A percentile compares a stretch with the other conserved stretches of the same genome.
Conservation (phyloP, 2,888 invertebrate genomes). For the Agonopterix arenella region DNA sequence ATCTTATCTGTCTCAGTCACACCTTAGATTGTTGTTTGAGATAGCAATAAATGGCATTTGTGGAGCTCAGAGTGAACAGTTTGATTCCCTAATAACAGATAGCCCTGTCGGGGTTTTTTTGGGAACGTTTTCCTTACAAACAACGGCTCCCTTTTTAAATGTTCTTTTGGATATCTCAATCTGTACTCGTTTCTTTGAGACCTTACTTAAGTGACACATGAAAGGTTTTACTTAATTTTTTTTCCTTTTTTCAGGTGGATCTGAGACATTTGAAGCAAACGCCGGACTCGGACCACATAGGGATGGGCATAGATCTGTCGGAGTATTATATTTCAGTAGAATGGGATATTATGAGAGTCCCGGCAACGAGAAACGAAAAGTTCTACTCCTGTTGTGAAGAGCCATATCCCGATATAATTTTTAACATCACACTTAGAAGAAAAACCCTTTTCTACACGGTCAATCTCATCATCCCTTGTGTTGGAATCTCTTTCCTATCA, state of each 20-base stretch:
- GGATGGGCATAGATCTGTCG: constrained; percentile 93
- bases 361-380: constrained; percentile 92
- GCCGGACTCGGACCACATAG: constrained; percentile 91
- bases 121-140: constrained; percentile 16
- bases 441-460: constrained; percentile 99
- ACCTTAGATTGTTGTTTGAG: constrained; percentile 33
- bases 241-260: constrained; percentile 83
- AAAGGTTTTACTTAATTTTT: background rate
- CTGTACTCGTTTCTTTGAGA: background rate
- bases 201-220: background rate
- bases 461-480: constrained; percentile 97
- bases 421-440: constrained; percentile 95
- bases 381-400: constrained; percentile 98
- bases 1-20: constrained; percentile 27
- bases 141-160: constrained; percentile 9
- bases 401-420: constrained; percentile 98
- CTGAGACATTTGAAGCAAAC: constrained; percentile 91
- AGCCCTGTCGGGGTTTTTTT: constrained; percentile 27
- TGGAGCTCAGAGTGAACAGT: constrained; percentile 30
- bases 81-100: constrained; percentile 38
- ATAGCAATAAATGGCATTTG: constrained; percentile 41
- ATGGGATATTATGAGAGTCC: constrained; percentile 98
- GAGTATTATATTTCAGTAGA: constrained; percentile 98
- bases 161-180: constrained; percentile 4
- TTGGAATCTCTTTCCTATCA: constrained; percentile 97